phyloP scores from a whole-genome alignment of 1,140 invertebrate species.

The Oncopodura yosiiana region DNA sequence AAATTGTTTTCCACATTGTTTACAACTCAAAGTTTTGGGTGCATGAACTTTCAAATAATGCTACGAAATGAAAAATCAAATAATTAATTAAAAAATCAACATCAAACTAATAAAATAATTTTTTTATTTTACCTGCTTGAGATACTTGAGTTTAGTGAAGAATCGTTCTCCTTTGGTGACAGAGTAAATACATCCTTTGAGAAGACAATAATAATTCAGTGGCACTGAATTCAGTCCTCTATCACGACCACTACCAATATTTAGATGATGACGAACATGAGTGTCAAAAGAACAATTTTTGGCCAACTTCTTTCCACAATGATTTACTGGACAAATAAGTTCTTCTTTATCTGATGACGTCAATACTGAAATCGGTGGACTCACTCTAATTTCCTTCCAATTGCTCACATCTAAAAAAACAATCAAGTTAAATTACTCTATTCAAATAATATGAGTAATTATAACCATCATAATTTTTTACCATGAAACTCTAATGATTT shows the following conservation, averaged over 20 bases:
- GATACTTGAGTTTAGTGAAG: slow-evolving; percentile 42
- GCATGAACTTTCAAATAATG: slow-evolving; percentile 55
- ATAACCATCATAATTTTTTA: no score
- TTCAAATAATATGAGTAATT: no score
- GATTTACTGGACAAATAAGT: slow-evolving; percentile 10
- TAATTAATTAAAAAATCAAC: slow-evolving; percentile 1
- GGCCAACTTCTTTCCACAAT: slow-evolving; percentile 12
- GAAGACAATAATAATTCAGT: slow-evolving; percentile 42
- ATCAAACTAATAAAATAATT: not conserved
- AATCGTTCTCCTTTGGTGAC: slow-evolving; percentile 37
- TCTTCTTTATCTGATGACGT: slow-evolving; percentile 2
- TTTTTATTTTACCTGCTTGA: slow-evolving; percentile 41
- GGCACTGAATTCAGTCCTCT: not conserved
- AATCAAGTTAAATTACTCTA: not conserved
- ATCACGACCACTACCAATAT: not conserved
- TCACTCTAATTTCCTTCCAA: slow-evolving; percentile 11
- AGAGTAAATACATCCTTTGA: slow-evolving; percentile 41
- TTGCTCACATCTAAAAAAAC: not conserved
- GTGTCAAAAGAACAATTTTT: slow-evolving; percentile 19
- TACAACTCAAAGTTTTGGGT: slow-evolving; percentile 46
- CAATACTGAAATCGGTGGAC: slow-evolving; percentile 2
- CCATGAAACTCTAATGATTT: no score
- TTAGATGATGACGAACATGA: slow-evolving; percentile 14
- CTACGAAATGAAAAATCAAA: slow-evolving; percentile 38
- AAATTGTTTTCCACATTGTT: slow-evolving; percentile 48